phyloP scores from a whole-genome alignment of 2,113 vertebrate genomes.

The Bujurquina vittata region DNA sequence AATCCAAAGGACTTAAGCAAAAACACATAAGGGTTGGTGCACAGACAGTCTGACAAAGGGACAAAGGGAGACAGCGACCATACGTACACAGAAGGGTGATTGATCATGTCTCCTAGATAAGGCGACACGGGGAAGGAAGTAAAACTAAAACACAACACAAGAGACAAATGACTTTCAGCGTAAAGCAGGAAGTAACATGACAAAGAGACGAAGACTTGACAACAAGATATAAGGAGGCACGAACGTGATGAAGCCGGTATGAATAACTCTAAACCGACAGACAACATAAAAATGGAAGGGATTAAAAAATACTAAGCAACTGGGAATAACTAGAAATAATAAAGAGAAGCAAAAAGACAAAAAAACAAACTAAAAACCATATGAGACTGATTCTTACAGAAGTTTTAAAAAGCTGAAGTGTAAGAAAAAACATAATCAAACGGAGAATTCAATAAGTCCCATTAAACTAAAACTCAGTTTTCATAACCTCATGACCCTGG shows the following conservation, averaged over 20 bases:
- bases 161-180: background rate
- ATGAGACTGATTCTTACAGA: background rate
- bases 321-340: background rate
- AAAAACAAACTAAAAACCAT: background rate
- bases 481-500: background rate
- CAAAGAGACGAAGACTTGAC: background rate
- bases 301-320: background rate
- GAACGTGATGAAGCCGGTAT: background rate
- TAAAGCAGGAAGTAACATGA: background rate
- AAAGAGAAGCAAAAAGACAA: no score
- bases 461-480: background rate
- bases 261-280: background rate
- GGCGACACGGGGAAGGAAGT: background rate
- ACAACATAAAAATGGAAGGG: background rate
- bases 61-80: background rate
- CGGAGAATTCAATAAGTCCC: background rate
- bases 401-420: background rate
- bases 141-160: background rate
- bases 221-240: background rate
- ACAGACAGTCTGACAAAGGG: background rate
- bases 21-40: background rate
- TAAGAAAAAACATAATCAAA: background rate
- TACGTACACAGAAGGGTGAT: background rate
- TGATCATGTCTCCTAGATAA: background rate
- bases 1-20: background rate